A percentile compares a stretch with the other conserved stretches of the same genome.
phyloP scores from a whole-genome alignment of 2,888 invertebrate genomes.

The Cephalotes varians region DNA sequence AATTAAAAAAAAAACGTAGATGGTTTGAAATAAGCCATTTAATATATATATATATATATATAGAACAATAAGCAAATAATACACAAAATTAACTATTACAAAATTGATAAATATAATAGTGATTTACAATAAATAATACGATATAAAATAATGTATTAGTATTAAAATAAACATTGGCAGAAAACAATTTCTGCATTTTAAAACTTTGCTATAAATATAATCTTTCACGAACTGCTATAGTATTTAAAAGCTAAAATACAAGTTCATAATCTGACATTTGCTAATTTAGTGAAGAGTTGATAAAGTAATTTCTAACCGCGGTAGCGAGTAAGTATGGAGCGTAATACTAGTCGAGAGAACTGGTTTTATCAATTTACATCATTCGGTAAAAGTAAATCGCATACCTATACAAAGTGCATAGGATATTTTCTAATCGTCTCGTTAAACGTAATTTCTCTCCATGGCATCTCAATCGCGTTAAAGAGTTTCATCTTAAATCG shows the following conservation, averaged over 20 bases:
- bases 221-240: background rate
- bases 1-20: background rate
- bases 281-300: background rate
- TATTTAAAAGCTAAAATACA: background rate
- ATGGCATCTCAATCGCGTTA: slow-evolving; percentile 1
- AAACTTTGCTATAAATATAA: background rate
- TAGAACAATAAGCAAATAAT: background rate
- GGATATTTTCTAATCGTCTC: slow-evolving; percentile 31
- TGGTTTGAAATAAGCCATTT: background rate
- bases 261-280: background rate
- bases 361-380: slow-evolving; percentile 60
- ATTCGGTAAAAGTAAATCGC: slow-evolving; percentile 50
- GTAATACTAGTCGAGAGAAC: slow-evolving; percentile 38
- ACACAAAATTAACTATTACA: background rate
- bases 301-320: slow-evolving; percentile 13
- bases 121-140: background rate
- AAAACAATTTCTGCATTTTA: background rate
- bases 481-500: background rate
- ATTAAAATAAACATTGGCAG: background rate
- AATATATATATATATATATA: background rate
- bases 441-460: slow-evolving; percentile 9
- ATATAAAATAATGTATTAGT: background rate
- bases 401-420: background rate
- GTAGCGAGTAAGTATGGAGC: background rate
- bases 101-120: background rate